A percentile compares a stretch with the other conserved stretches of the same genome.
Conservation (phyloP, 1,140 invertebrate species). For the Chelonus insularis region DNA sequence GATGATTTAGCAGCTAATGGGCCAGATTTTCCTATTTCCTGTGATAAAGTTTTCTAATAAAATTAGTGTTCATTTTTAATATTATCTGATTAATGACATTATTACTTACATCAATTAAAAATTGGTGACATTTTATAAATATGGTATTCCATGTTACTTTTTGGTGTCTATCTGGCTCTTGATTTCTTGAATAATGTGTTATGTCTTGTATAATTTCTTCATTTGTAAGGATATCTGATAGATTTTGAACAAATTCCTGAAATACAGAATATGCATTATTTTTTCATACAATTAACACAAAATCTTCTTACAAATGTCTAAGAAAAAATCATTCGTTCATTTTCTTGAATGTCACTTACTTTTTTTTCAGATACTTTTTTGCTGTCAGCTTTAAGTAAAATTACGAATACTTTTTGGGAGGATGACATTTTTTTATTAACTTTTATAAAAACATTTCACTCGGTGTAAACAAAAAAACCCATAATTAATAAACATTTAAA, state of each 20-base stretch:
- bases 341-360: no score
- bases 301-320: no score
- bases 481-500: no score
- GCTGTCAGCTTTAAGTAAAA: no score
- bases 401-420: no score
- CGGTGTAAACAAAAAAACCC: no score
- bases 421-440: no score
- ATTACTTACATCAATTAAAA: conserved; percentile 36
- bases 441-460: no score
- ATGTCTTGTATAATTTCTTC: conserved; percentile 34
- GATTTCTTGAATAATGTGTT: conserved; percentile 24
- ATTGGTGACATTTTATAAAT: conserved; percentile 33
- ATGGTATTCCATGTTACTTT: conserved; percentile 36
- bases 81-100: neutral
- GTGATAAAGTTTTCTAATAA: neutral
- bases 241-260: neutral
- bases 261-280: no score
- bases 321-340: no score
- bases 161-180: neutral
- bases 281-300: no score
- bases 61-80: neutral
- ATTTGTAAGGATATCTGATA: neutral
- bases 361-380: no score
- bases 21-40: neutral
- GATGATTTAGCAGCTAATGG: neutral